Conservation (phyloP, 1,140 invertebrate genomes). For the Ceratosolen solmsi region DNA sequence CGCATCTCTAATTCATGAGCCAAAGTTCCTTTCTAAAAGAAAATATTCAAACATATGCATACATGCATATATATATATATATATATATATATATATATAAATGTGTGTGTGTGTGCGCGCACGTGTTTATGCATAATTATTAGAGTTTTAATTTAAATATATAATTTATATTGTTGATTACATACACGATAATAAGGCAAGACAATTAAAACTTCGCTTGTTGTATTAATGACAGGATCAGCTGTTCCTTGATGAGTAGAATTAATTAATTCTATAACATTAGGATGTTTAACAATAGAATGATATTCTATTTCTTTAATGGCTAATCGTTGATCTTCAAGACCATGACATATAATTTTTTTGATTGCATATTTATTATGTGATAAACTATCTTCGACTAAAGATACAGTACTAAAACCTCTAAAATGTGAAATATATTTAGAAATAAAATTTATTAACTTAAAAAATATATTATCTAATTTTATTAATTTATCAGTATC, state of each 20-base stretch:
- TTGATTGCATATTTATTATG: conserved; percentile 86
- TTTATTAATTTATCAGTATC: not conserved
- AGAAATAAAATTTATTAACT: not conserved
- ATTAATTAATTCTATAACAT: conserved; percentile 85
- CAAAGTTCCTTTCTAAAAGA: conserved; percentile 81
- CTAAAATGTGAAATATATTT: conserved; percentile 71
- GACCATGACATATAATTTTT: conserved; percentile 85
- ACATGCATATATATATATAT: not conserved
- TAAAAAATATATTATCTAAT: not conserved
- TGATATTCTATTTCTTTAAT: conserved; percentile 85
- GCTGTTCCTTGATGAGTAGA: conserved; percentile 78
- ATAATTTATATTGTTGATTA: conserved; percentile 40
- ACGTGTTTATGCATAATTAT: too few species aligned
- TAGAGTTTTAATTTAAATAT: too few species aligned
- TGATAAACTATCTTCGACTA: conserved; percentile 83
- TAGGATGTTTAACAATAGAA: conserved; percentile 81
- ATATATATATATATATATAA: not conserved
- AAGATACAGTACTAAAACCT: conserved; percentile 87
- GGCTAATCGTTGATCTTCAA: conserved; percentile 84
- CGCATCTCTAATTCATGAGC: conserved; percentile 80
- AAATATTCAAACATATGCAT: not conserved
- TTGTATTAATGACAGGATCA: conserved; percentile 80
- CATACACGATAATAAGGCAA: conserved; percentile 85
- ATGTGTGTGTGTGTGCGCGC: too few species aligned
- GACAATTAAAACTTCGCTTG: conserved; percentile 84